Evolutionary conservation across 2,113 vertebrate genomes (phyloP).

Genomic region (Gavia stellata): DNA sequence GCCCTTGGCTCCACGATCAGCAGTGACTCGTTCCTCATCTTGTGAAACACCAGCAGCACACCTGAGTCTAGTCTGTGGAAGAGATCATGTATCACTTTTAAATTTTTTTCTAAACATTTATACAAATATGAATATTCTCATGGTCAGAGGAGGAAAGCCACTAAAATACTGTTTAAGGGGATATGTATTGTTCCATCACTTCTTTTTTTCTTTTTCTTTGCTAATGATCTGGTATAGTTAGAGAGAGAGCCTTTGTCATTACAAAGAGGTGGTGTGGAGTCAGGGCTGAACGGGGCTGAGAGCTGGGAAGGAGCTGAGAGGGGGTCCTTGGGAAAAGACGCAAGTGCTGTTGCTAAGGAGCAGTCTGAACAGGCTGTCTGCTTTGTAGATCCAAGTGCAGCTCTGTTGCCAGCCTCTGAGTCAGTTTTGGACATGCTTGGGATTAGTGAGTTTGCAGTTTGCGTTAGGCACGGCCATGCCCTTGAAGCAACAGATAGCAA

Average conservation of each 20-base stretch:
- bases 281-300: neutral
- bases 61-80: neutral
- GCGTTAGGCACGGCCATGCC: accelerated
- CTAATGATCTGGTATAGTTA: neutral
- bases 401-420: neutral
- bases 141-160: neutral
- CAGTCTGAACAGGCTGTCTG: neutral
- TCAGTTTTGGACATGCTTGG: neutral
- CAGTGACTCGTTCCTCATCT: neutral
- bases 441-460: neutral
- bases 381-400: neutral
- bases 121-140: neutral
- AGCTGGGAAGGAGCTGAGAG: neutral
- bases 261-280: neutral
- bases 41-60: neutral
- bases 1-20: neutral
- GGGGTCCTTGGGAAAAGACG: neutral
- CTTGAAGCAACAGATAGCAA: neutral
- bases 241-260: neutral
- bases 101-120: neutral
- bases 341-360: neutral
- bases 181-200: neutral
- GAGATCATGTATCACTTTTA: neutral
- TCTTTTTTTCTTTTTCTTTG: neutral
- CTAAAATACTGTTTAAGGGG: neutral